phyloP scores from a whole-genome alignment of 2,113 vertebrate species.

The Thalassarche chlororhynchos region DNA sequence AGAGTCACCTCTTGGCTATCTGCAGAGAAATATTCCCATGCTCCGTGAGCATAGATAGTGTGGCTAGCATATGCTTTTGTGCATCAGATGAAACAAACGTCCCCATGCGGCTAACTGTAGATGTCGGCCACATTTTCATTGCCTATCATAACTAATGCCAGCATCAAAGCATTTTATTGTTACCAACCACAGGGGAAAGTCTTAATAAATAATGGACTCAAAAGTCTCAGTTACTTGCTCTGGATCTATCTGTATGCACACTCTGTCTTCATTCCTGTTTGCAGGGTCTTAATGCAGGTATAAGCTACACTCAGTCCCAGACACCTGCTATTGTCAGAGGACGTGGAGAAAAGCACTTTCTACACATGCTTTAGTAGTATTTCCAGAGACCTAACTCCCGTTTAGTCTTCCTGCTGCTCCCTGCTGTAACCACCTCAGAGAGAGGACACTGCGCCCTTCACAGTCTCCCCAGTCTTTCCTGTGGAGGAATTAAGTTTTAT shows the following conservation, averaged over 20 bases:
- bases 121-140: background rate
- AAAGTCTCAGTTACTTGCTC: background rate
- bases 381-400: background rate
- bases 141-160: background rate
- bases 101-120: background rate
- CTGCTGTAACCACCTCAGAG: background rate
- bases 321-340: background rate
- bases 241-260: background rate
- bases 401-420: background rate
- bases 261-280: background rate
- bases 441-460: background rate
- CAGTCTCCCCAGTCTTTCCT: background rate
- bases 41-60: background rate
- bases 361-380: background rate
- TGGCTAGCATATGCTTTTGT: background rate
- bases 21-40: background rate
- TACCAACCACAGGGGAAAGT: background rate
- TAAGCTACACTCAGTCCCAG: background rate
- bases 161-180: background rate
- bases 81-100: background rate
- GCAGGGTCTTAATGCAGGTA: background rate
- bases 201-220: background rate
- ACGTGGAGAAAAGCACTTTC: background rate
- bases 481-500: background rate
- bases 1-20: background rate